phyloP scores from a whole-genome alignment of 2,113 vertebrate species.

The Acrocephalus kingi region DNA sequence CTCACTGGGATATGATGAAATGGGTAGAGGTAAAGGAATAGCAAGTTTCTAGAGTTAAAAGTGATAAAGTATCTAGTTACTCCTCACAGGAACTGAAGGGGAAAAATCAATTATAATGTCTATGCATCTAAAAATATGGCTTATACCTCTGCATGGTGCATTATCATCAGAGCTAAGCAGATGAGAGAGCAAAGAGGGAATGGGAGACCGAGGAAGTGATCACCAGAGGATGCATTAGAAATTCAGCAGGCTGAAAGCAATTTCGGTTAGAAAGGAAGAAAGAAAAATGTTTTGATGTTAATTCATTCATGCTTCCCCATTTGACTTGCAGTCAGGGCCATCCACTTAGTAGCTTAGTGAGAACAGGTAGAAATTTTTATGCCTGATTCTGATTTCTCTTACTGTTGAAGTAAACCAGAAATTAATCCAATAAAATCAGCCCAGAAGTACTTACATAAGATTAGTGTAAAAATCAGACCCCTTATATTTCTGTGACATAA shows the following conservation, averaged over 20 bases:
- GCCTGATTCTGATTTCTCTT: background rate
- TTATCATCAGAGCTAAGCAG: conserved; percentile 15
- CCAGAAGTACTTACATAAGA: background rate
- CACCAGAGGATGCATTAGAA: background rate
- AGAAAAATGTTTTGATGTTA: conserved; percentile 39
- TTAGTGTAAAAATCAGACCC: background rate
- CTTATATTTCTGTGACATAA: background rate
- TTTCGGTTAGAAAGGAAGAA: conserved; percentile 22
- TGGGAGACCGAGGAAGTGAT: background rate
- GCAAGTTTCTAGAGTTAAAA: conserved; percentile 51
- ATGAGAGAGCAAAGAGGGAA: background rate
- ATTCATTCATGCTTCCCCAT: conserved; percentile 26
- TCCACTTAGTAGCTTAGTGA: background rate
- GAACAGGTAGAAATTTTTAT: background rate
- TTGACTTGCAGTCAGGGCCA: conserved; percentile 5
- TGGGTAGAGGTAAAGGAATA: conserved; percentile 19
- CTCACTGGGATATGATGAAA: conserved; percentile 44
- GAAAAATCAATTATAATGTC: conserved; percentile 38
- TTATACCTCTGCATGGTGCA: conserved; percentile 8
- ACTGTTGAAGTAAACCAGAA: background rate
- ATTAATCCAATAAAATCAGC: background rate
- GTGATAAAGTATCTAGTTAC: conserved; percentile 3
- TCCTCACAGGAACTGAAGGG: conserved; percentile 3
- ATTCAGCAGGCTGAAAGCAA: conserved; percentile 43
- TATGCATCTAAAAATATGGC: conserved; percentile 32